Evolutionary conservation across 1,140 invertebrate genomes (phyloP).

Genomic region (Trissolcus basalis): DNA sequence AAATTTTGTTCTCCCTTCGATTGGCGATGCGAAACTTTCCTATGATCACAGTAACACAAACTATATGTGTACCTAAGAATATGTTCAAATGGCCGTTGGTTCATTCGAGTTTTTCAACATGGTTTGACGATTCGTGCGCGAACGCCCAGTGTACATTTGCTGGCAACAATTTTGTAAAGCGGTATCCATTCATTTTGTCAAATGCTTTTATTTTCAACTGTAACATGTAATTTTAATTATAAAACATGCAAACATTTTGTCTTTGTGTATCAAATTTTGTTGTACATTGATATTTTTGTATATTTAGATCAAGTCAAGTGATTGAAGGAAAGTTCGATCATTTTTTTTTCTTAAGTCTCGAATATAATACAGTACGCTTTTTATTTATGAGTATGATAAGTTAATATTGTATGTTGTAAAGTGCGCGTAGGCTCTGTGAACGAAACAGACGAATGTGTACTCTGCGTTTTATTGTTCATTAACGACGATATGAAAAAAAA

Average conservation of each 20-base stretch:
- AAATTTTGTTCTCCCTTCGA: neutral
- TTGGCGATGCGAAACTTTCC: conserved; percentile 8
- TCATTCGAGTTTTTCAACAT: too few species aligned
- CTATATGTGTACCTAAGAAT: too few species aligned
- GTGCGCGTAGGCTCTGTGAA: conserved; percentile 38
- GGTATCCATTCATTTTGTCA: too few species aligned
- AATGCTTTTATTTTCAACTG: too few species aligned
- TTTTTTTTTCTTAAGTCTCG: conserved; percentile 34
- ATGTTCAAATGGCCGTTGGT: too few species aligned
- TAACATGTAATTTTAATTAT: too few species aligned
- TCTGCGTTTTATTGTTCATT: conserved; percentile 49
- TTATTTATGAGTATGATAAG: conserved; percentile 53
- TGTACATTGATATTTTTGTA: conserved; percentile 27
- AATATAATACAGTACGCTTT: conserved; percentile 48
- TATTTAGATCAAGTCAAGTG: conserved; percentile 26
- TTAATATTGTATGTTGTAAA: conserved; percentile 52
- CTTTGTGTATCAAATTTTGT: conserved; percentile 25
- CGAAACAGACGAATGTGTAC: conserved; percentile 40
- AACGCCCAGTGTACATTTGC: neutral
- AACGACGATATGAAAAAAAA: conserved; percentile 29
- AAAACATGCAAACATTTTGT: too few species aligned
- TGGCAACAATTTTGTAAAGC: too few species aligned
- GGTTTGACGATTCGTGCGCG: too few species aligned
- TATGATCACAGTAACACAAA: too few species aligned
- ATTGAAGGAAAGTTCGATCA: conserved; percentile 51